Evolutionary conservation across 1,140 invertebrate genomes (phyloP).

Genomic region (Eupristina koningsbergeri): DNA sequence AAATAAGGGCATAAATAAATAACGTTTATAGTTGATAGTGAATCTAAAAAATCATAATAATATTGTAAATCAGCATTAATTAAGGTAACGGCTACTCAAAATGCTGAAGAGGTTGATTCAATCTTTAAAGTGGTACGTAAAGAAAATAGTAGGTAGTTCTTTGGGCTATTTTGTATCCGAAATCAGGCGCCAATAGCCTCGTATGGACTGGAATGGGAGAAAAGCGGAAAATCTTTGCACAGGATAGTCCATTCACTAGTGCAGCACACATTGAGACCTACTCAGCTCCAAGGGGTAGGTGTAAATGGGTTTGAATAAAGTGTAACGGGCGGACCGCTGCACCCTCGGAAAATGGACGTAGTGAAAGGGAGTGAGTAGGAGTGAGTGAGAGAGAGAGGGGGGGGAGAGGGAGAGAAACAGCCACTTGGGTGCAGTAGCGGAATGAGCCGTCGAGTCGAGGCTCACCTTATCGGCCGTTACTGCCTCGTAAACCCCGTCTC

Average conservation of each 20-base stretch:
- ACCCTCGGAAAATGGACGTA: too few relatives aligned
- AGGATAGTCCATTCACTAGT: neutral
- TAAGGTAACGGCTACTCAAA: too few relatives aligned
- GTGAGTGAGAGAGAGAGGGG: neutral
- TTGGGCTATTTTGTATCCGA: neutral
- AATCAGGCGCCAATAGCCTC: slow-evolving; percentile 6
- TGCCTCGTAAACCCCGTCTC: slow-evolving; percentile 72
- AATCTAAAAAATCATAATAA: too few relatives aligned
- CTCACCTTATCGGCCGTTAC: slow-evolving; percentile 74
- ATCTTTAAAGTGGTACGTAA: too few relatives aligned
- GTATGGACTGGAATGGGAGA: neutral
- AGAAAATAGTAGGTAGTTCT: neutral
- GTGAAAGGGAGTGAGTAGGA: slow-evolving; percentile 47
- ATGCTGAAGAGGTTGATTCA: too few relatives aligned
- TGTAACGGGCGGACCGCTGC: slow-evolving; percentile 29
- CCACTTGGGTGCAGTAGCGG: slow-evolving; percentile 70
- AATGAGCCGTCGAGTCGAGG: slow-evolving; percentile 65
- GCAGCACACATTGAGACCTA: too few relatives aligned
- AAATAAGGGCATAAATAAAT: too few relatives aligned
- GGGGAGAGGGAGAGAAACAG: slow-evolving; percentile 51
- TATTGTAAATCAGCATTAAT: too few relatives aligned
- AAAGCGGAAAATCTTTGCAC: slow-evolving; percentile 19
- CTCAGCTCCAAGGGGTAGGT: neutral
- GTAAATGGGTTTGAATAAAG: slow-evolving; percentile 65
- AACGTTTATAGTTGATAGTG: too few relatives aligned